Percentiles rank a stretch among this genome's conserved stretches.
These are phyloP conservation scores for Caerostris extrusa DNA, from an alignment of 1,140 invertebrate species.

Conservation along the genomic window DNA sequence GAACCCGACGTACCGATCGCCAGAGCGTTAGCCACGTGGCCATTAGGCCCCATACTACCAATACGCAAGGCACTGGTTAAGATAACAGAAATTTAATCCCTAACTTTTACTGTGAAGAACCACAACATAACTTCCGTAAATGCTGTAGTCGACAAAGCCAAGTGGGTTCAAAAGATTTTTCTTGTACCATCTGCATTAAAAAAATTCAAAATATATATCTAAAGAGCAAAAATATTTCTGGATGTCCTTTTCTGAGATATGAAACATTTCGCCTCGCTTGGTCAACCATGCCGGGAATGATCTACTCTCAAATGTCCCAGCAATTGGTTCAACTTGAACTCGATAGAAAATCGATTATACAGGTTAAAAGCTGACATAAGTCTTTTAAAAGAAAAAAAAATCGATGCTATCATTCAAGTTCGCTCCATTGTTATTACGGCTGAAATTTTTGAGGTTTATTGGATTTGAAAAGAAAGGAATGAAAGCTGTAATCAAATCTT, in stretches of 20 bases:
- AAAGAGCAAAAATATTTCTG: not conserved
- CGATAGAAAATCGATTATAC: conserved; percentile 28
- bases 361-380: conserved; percentile 37
- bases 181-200: not conserved
- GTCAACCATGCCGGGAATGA: not conserved
- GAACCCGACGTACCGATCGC: no score
- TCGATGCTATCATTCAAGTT: conserved; percentile 37
- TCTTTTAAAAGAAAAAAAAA: conserved; percentile 14
- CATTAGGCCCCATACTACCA: no score
- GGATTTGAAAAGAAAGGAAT: conserved; percentile 18
- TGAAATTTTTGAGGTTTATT: conserved; percentile 42
- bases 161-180: not conserved
- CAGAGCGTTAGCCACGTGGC: no score
- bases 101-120: no score
- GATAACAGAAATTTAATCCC: no score
- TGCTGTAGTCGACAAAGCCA: no score
- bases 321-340: conserved; percentile 17
- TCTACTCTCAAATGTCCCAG: conserved; percentile 18
- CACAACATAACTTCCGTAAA: no score
- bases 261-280: not conserved
- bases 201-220: not conserved
- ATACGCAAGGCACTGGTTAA: no score
- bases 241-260: not conserved
- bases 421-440: conserved; percentile 27
- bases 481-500: conserved; percentile 29